phyloP scores from a whole-genome alignment of 2,888 invertebrate species.

The Sympetrum striolatum region DNA sequence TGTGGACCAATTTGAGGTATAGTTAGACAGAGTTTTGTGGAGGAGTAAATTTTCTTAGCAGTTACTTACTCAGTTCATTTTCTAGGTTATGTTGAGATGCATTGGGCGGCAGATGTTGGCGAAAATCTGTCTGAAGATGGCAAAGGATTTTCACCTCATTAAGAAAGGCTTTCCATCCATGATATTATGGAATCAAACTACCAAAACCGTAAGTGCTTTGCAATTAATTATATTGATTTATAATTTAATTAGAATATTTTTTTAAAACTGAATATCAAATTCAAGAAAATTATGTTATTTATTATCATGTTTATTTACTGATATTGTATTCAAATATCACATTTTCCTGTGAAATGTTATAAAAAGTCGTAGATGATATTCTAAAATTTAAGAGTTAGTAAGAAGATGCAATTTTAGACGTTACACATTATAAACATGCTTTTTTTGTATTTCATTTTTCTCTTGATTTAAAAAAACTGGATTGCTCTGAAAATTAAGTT shows the following conservation, averaged over 20 bases:
- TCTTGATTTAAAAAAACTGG: too few relatives aligned
- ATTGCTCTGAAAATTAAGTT: too few relatives aligned
- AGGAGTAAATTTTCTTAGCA: neutral
- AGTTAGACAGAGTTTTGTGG: neutral
- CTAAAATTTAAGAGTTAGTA: too few relatives aligned
- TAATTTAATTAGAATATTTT: neutral
- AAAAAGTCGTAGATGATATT: too few relatives aligned
- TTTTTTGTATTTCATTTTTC: too few relatives aligned
- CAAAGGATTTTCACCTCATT: neutral
- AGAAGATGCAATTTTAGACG: too few relatives aligned
- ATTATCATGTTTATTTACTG: too few relatives aligned
- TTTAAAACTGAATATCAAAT: too few relatives aligned
- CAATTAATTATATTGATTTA: neutral
- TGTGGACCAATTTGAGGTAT: slow-evolving; percentile 3
- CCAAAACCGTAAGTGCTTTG: neutral
- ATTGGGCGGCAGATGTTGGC: neutral
- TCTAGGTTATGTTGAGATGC: neutral
- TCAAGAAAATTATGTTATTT: too few relatives aligned
- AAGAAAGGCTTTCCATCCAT: slow-evolving; percentile 3
- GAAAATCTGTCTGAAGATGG: neutral
- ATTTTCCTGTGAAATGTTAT: too few relatives aligned
- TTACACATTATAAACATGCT: too few relatives aligned
- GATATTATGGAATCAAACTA: neutral
- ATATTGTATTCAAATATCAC: too few relatives aligned
- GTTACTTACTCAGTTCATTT: neutral